These are phyloP conservation scores for Parapsyche elsis DNA, from an alignment of 1,140 invertebrate genomes.

Conservation along the genomic window DNA sequence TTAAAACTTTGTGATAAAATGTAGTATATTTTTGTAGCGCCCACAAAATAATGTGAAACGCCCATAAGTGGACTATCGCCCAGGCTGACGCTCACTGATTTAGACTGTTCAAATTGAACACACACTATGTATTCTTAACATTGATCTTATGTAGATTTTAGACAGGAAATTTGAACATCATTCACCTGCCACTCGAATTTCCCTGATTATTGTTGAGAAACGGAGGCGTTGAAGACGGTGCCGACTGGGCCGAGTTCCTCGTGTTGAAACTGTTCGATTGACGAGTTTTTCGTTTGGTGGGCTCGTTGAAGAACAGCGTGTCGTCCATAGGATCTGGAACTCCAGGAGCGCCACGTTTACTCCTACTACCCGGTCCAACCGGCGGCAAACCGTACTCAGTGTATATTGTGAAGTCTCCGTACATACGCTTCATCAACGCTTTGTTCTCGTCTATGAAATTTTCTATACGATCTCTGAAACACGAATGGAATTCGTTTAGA, in stretches of 20 bases:
- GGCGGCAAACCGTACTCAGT: conserved; percentile 66
- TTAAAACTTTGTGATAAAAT: too few relatives aligned
- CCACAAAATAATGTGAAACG: too few relatives aligned
- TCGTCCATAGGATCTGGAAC: conserved; percentile 63
- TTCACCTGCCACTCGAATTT: conserved; percentile 68
- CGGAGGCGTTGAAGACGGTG: conserved; percentile 67
- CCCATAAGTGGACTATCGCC: too few relatives aligned
- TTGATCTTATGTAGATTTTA: too few relatives aligned
- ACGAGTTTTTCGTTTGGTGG: neutral
- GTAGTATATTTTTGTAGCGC: too few relatives aligned
- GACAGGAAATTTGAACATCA: conserved; percentile 13
- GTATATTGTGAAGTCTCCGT: conserved; percentile 82
- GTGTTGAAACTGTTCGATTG: conserved; percentile 57
- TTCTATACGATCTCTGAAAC: conserved; percentile 87
- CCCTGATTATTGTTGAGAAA: conserved; percentile 69
- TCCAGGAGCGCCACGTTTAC: conserved; percentile 66
- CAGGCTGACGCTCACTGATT: too few relatives aligned
- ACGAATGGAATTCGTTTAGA: neutral
- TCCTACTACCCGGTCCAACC: conserved; percentile 57
- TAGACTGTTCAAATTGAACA: too few relatives aligned
- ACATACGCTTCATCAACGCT: conserved; percentile 92
- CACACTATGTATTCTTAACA: too few relatives aligned
- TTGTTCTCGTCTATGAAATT: conserved; percentile 94
- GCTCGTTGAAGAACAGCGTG: conserved; percentile 57
- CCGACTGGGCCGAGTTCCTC: conserved; percentile 53